Evolutionary conservation across 2,113 vertebrate species (phyloP).

Genomic region (Crotalus viridis): DNA sequence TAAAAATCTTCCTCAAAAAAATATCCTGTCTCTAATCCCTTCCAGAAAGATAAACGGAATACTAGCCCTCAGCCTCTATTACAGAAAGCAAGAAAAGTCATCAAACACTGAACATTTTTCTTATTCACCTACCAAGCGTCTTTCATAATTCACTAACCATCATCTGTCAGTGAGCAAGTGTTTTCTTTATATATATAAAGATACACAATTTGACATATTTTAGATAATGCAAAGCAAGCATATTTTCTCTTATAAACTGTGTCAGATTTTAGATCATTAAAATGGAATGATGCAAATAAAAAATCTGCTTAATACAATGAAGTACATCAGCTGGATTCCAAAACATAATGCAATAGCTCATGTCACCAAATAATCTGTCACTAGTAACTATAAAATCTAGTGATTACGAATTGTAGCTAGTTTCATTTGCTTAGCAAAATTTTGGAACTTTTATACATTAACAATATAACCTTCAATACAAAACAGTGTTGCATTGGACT

Average conservation of each 20-base stretch:
- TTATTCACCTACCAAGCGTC: slow-evolving; percentile 31
- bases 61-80: neutral
- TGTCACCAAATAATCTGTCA: slow-evolving; percentile 53
- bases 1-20: neutral
- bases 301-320: slow-evolving; percentile 17
- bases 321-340: slow-evolving; percentile 40
- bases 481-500: slow-evolving; percentile 65
- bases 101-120: slow-evolving; percentile 26
- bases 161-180: slow-evolving; percentile 35
- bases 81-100: neutral
- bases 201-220: slow-evolving; percentile 55
- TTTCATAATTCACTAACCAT: slow-evolving; percentile 38
- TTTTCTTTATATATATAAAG: slow-evolving; percentile 22
- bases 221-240: slow-evolving; percentile 42
- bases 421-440: slow-evolving; percentile 62
- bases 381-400: slow-evolving; percentile 36
- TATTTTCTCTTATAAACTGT: slow-evolving; percentile 50
- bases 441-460: slow-evolving; percentile 57
- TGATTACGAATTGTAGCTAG: slow-evolving; percentile 57
- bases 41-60: slow-evolving; percentile 1
- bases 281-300: slow-evolving; percentile 57
- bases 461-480: slow-evolving; percentile 65
- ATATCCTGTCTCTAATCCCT: neutral
- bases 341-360: slow-evolving; percentile 52
- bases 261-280: slow-evolving; percentile 61